Evolutionary conservation across 2,888 invertebrate genomes (phyloP).

Genomic region (Mythimna loreyi): DNA sequence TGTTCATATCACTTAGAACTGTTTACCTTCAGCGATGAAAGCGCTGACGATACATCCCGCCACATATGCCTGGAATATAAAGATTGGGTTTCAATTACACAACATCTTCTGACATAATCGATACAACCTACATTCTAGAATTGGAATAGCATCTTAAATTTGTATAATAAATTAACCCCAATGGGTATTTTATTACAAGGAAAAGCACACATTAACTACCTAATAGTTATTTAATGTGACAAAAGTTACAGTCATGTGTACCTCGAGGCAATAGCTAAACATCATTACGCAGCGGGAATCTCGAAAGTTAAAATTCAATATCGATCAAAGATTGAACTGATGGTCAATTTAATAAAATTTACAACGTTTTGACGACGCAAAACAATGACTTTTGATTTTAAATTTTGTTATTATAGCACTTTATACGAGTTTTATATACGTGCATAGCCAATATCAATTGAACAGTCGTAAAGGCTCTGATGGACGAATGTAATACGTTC

Average conservation of each 20-base stretch:
- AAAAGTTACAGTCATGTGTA: slow-evolving; percentile 76
- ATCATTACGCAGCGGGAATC: slow-evolving; percentile 80
- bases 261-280: slow-evolving; percentile 70
- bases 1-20: slow-evolving; percentile 51
- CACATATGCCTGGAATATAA: slow-evolving; percentile 22
- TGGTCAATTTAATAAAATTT: slow-evolving; percentile 78
- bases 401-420: slow-evolving; percentile 66
- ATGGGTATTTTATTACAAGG: slow-evolving; percentile 72
- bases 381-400: slow-evolving; percentile 74
- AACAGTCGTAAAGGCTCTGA: slow-evolving; percentile 50
- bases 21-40: slow-evolving; percentile 54
- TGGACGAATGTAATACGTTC: slow-evolving; percentile 43
- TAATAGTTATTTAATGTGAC: slow-evolving; percentile 80
- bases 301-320: slow-evolving; percentile 76
- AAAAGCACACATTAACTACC: slow-evolving; percentile 72
- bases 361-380: slow-evolving; percentile 72
- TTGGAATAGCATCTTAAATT: slow-evolving; percentile 63
- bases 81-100: slow-evolving; percentile 40
- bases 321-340: slow-evolving; percentile 73
- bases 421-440: slow-evolving; percentile 65
- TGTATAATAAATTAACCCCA: slow-evolving; percentile 71
- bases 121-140: slow-evolving; percentile 36
- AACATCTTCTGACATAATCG: slow-evolving; percentile 12
- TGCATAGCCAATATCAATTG: slow-evolving; percentile 67
- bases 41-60: slow-evolving; percentile 33